Conservation (phyloP, 2,797 vertebrate genomes). For the Setipinna tenuifilis region DNA sequence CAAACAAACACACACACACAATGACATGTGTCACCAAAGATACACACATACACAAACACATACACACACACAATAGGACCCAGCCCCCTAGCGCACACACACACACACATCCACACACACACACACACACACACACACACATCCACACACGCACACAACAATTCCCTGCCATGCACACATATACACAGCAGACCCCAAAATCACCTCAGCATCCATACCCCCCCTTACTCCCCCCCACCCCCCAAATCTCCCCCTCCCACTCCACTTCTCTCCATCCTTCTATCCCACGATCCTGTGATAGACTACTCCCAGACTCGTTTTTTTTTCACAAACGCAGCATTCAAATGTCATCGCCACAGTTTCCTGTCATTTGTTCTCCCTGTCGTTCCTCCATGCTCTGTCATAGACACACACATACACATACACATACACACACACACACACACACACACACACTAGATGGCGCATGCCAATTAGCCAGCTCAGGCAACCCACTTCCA, state of each 20-base stretch:
- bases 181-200: not conserved
- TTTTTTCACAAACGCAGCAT: not conserved
- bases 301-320: not conserved
- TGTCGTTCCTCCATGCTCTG: not conserved
- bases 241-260: not conserved
- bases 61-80: not conserved
- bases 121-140: not conserved
- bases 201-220: not conserved
- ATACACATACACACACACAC: conserved; percentile 42
- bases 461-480: conserved; percentile 66
- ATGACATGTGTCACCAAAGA: not conserved
- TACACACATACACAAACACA: not conserved
- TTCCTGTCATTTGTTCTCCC: conserved; percentile 11
- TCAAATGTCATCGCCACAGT: conserved; percentile 4
- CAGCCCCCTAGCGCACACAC: too few relatives aligned
- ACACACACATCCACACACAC: not conserved
- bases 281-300: not conserved
- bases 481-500: conserved; percentile 60
- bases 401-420: conserved; percentile 23
- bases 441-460: conserved; percentile 67
- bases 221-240: not conserved
- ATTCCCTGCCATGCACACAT: not conserved
- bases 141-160: not conserved
- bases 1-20: not conserved
- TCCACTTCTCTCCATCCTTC: not conserved